Base-by-base conservation (phyloP, 2,797 vertebrate species). In the Crocodylus rhombifer region DNA sequence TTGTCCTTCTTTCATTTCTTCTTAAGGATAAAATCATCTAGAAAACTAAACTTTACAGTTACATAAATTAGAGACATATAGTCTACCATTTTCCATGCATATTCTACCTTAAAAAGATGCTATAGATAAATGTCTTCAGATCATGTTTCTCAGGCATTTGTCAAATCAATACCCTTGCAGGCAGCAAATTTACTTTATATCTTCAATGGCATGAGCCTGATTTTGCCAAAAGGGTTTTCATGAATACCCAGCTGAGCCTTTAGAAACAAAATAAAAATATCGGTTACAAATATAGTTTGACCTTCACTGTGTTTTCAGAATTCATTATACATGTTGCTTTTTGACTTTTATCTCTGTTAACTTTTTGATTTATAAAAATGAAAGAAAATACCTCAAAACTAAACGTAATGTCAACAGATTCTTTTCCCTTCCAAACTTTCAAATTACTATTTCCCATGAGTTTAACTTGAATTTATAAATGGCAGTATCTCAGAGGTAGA, bases 401-500 rank as follows among this genome's bases (percentile, higher is more conserved):
- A 20, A 58, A 90, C 90, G 80, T 77, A 87, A 85, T 87, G 55
- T 90, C 80, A 91, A 61, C 33, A 84, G 62, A 36, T 33, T 82
- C 65, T 92, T 92, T 79, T 76, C 3, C 88, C 88, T 93, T 77
- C 42, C 25, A 60, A 65, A 91, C 55, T 94, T 95, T 95, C 77
- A 92, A 88, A 93, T 79, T 86, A 4, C 36, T 92, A 28, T 96
- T 96, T 97, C 87, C 75, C 90, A 83, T 89, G 75, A 92, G 89
- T 93, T 96, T 91, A 89, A 92, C 67, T 87, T 90, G 76, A 90
- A 94, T 95, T 96, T 97, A 87, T 94, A 97, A 97, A 97, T 91
- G 85, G 42, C 71, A 96, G 83, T 85, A 96, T 91, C 84, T 92
- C 95, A 94, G 94, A 97, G 58, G 93, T 84, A 92, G 86, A 96